A percentile compares a stretch with the other conserved stretches of the same genome.
Evolutionary conservation across 2,113 vertebrate species (phyloP).

Genomic region (Takifugu flavidus): DNA sequence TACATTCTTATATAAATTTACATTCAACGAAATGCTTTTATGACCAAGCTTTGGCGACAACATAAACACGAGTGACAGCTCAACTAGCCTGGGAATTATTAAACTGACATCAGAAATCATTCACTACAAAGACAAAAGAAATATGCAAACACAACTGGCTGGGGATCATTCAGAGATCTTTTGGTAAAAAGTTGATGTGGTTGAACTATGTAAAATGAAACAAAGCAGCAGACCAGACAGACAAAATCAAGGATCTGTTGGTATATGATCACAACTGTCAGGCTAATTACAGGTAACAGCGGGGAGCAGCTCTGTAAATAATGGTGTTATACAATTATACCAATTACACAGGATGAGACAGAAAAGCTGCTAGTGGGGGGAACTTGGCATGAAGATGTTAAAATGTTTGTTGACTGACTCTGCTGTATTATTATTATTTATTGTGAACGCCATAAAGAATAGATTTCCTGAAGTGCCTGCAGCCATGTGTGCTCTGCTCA

Average conservation of each 20-base stretch:
- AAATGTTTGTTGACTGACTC: conserved; percentile 4
- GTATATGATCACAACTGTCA: conserved; percentile 13
- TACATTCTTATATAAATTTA: no score
- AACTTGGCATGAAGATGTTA: conserved; percentile 9
- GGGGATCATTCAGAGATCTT: no score
- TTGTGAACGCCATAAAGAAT: background rate
- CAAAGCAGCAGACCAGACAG: background rate
- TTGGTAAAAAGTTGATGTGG: background rate
- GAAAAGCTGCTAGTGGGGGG: background rate
- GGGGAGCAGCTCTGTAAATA: conserved; percentile 20
- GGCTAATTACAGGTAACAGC: conserved; percentile 11
- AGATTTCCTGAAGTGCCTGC: no score
- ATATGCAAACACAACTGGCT: no score
- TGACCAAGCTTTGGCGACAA: no score
- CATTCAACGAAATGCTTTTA: no score
- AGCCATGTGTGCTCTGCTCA: background rate
- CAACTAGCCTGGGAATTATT: no score
- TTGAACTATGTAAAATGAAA: background rate
- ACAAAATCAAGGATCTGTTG: background rate
- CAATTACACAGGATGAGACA: conserved; percentile 16
- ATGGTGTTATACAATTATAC: conserved; percentile 3
- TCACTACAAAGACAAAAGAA: no score
- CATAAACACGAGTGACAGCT: no score
- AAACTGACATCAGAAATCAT: no score
- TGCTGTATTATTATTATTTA: background rate